Evolutionary conservation across 2,888 invertebrate species (phyloP), one percentile per base, ranked within the genome.

Genomic region (Gymnocheta viridis): DNA sequence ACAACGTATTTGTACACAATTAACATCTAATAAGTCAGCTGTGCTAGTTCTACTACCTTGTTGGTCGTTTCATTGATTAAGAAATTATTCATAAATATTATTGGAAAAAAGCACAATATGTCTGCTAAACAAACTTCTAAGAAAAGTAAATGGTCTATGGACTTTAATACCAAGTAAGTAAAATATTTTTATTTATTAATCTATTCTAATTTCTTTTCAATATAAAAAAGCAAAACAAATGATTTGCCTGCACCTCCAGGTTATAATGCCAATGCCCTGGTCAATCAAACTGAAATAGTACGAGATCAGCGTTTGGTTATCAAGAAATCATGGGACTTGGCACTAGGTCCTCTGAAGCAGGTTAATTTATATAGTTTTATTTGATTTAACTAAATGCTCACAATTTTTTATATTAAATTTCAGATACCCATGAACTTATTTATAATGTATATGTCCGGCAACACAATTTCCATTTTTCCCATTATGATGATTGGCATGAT

Each of bases 401-500:
- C 2, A 35, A 12, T 19, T 9, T 22, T 58, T 73, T 9, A 14
- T 35, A 56, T 67, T 67, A 27, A 17, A 6, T 47, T 80, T 83
- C 73, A 92, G 92, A 91, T 97, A 86, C 99, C 99, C 0, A 99
- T 99, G 99, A 99, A 99, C 92, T 93, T 99, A 85, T 98, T 99
- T 91, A 98, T 99, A 82, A 99, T 99, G 98, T 99, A 99, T 92
- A 99, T 99, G 99, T 98, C 99, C 72, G 99, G 99, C 19, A 99
- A 98, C 92, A 98, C 99, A 0, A 99, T 99, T 89, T 99, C 99
- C 0, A 99, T 99, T 88, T 99, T 99, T 89, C 99, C 99, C 0
- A 99, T 99, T 62, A 99, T 99, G 99, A 99, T 99, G 99, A 98
- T 99, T 9, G 99, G 98, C 54, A 99, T 99, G 99, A 94, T 99